Base-by-base conservation (phyloP, 2,113 vertebrate genomes). In the Seriola rivoliana region DNA sequence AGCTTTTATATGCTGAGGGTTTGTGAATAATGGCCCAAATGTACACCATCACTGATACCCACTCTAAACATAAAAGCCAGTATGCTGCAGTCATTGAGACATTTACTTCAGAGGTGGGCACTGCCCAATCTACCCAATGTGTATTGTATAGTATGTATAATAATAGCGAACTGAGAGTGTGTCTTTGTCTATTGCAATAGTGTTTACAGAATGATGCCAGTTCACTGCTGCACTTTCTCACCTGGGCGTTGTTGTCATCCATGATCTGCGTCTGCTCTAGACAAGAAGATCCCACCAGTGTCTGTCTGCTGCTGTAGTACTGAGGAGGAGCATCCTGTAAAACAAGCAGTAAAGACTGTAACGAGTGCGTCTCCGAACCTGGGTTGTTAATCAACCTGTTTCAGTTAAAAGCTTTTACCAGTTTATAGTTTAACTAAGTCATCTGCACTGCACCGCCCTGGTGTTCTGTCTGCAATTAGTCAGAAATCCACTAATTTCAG, bases 281-380 rank as follows among this genome's bases (percentile, higher is more conserved):
- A 84, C 77, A 94, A n/a, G 93, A 76, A 7, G 90, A 69, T 16
- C 94, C 91, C 75, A 95, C 95, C 84, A 97, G 93, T 1, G 93
- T 93, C 91, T 97, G 96, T 76, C 94, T 91, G 90, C 96, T 97
- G 93, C 93, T 95, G 93, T 96, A 95, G 90, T 95, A 95, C 72
- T 95, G 95, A 0, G 93, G 92, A 44, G 93, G 94, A 1, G 75
- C 66, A 4, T 94, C 93, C 96, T 96, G 88, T 50, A 67, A 87
- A 25, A 89, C 55, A 58, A 85, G 50, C n/a, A 36, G 29, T 60
- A 50, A 55, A 4, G 0, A 70, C 11, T 32, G 71, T 57, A 48
- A 71, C 32, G 66, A 80, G 38, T 40, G 36, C 50, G 66, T 70
- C 62, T 58, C 52, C 25, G 40, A n/a, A 14, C 42, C 55, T 14